These are phyloP conservation scores for Mallotus villosus DNA, from an alignment of 2,797 vertebrate species.

Conservation along the genomic window DNA sequence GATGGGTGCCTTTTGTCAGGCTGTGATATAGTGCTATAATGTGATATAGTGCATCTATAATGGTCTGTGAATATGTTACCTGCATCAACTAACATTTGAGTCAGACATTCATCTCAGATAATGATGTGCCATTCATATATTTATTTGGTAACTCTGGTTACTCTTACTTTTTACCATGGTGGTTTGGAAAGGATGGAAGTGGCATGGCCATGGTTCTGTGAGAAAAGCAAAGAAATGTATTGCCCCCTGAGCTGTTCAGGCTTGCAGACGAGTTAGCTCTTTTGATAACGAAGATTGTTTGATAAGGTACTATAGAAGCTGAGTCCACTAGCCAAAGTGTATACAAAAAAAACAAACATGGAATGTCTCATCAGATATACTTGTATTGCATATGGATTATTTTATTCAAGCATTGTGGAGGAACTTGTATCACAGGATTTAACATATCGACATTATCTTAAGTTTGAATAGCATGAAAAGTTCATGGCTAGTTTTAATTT, in stretches of 20 bases:
- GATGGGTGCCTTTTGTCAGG: not conserved
- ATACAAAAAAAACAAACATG: not conserved
- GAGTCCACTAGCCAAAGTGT: not conserved
- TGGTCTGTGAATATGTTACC: not conserved
- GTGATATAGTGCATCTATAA: not conserved
- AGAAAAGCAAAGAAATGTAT: not conserved
- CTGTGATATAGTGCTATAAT: not conserved
- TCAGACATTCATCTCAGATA: not conserved
- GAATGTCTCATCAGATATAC: not conserved
- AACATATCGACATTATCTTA: not conserved
- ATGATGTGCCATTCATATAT: no score
- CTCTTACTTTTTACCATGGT: not conserved
- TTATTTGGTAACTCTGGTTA: not conserved
- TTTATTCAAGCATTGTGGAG: not conserved
- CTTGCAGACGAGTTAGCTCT: not conserved
- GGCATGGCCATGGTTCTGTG: not conserved
- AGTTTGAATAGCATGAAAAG: not conserved
- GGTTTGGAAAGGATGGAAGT: not conserved
- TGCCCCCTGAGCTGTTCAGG: not conserved
- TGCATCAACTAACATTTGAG: not conserved
- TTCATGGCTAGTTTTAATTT: not conserved
- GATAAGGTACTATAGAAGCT: constrained; percentile 7
- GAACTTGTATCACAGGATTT: not conserved
- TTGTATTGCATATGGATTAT: not conserved
- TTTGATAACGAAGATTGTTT: constrained; percentile 1